Conservation (phyloP, 1,140 invertebrate species). For the Polypedilum pembai region DNA sequence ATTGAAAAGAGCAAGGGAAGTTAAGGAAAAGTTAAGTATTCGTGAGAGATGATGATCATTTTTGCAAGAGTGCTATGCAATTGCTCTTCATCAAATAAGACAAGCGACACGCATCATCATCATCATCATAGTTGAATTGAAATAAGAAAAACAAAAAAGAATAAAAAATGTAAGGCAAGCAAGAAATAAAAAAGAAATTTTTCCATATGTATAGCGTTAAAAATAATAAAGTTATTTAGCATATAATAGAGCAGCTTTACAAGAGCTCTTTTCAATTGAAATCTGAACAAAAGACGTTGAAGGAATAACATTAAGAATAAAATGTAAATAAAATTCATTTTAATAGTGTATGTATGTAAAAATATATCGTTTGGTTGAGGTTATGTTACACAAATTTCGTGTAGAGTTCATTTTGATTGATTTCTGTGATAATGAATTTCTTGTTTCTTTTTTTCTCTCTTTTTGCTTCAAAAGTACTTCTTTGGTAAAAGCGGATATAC, state of each 20-base stretch:
- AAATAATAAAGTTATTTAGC: conserved; percentile 28
- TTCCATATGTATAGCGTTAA: conserved; percentile 18
- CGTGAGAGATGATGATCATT: neutral
- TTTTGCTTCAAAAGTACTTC: neutral
- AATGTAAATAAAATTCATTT: conserved; percentile 21
- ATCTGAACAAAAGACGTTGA: conserved; percentile 17
- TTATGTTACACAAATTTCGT: conserved; percentile 28
- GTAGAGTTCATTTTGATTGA: conserved; percentile 28
- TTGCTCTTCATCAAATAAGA: conserved; percentile 17
- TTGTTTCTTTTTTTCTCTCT: neutral
- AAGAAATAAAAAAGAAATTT: too few species aligned
- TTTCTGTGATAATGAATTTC: conserved; percentile 27
- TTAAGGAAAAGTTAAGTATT: neutral
- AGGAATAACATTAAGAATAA: conserved; percentile 25
- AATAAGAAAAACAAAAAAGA: too few species aligned
- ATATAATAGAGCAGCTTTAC: conserved; percentile 24
- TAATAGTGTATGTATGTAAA: neutral
- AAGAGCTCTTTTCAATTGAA: conserved; percentile 22
- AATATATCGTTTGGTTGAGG: conserved; percentile 27
- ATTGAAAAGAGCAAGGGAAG: conserved; percentile 1
- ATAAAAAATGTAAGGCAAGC: conserved; percentile 1
- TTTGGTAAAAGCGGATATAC: conserved; percentile 23
- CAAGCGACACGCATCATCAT: neutral
- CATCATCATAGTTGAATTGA: too few species aligned
- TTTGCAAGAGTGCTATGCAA: neutral